These are phyloP conservation scores for Athene noctua DNA, from an alignment of 2,113 vertebrate genomes.

Conservation along the genomic window DNA sequence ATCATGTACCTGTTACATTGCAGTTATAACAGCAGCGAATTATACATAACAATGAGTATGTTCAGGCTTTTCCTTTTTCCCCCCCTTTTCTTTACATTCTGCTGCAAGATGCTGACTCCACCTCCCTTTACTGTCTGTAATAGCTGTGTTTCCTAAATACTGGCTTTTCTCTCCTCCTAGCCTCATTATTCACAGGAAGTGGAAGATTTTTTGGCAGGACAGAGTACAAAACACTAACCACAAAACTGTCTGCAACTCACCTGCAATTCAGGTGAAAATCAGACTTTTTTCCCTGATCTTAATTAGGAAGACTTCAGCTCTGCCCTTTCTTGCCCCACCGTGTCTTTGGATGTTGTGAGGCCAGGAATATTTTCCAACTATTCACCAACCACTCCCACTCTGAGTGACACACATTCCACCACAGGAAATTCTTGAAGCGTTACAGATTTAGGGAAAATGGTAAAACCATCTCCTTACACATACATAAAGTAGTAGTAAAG, in stretches of 20 bases:
- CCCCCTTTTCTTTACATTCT: not conserved
- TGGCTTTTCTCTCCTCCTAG: not conserved
- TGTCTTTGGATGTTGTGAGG: not conserved
- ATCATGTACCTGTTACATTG: not conserved
- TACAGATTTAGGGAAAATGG: not conserved
- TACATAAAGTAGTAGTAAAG: not conserved
- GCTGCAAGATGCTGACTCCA: not conserved
- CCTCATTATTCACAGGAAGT: not conserved
- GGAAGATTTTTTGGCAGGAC: not conserved
- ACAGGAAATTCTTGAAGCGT: constrained; percentile 4
- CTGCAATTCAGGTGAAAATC: not conserved
- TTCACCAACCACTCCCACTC: not conserved
- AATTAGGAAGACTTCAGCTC: not conserved
- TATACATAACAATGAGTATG: not conserved
- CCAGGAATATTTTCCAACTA: not conserved
- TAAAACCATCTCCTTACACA: not conserved
- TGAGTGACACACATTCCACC: not conserved
- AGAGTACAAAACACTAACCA: not conserved
- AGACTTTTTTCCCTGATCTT: not conserved
- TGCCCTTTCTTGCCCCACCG: not conserved
- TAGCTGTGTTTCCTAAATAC: not conserved
- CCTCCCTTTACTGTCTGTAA: not conserved
- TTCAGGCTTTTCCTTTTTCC: not conserved
- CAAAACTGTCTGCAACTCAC: not conserved
- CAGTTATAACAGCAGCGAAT: not conserved